Evolutionary conservation across 2,888 invertebrate species (phyloP).

Genomic region (Gisinianus flammeolus): DNA sequence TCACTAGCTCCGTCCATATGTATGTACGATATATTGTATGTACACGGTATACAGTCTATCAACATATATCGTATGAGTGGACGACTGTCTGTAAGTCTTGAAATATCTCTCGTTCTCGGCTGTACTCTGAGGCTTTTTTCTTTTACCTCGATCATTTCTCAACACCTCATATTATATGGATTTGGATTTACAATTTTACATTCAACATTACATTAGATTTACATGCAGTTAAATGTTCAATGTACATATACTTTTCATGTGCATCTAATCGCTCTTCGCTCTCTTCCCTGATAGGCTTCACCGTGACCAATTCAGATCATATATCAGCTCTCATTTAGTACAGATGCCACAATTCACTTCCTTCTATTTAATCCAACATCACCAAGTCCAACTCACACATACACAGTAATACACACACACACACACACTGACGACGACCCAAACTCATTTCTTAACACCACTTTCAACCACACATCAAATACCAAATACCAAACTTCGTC

Average conservation of each 20-base stretch:
- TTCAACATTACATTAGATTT: too few species aligned
- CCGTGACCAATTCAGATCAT: constrained; percentile 56
- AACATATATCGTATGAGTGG: background rate
- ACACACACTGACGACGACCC: background rate
- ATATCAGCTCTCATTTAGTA: constrained; percentile 57
- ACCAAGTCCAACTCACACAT: constrained; percentile 30
- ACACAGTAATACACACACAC: constrained; percentile 30
- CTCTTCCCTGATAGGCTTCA: constrained; percentile 40
- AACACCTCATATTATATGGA: too few species aligned
- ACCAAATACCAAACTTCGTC: background rate
- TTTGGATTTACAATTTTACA: background rate
- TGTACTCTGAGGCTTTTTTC: background rate
- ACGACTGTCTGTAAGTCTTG: background rate
- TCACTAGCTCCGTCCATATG: background rate
- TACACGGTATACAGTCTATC: background rate
- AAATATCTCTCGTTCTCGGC: background rate
- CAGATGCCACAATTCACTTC: constrained; percentile 51
- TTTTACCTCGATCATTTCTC: background rate
- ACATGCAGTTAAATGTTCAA: background rate
- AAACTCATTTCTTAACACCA: constrained; percentile 7
- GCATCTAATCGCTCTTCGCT: constrained; percentile 38
- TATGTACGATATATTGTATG: background rate
- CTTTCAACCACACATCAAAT: background rate
- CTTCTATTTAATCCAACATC: constrained; percentile 39
- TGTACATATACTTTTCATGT: constrained; percentile 21